phyloP scores from a whole-genome alignment of 2,797 vertebrate species.

The Propithecus deckenii region DNA sequence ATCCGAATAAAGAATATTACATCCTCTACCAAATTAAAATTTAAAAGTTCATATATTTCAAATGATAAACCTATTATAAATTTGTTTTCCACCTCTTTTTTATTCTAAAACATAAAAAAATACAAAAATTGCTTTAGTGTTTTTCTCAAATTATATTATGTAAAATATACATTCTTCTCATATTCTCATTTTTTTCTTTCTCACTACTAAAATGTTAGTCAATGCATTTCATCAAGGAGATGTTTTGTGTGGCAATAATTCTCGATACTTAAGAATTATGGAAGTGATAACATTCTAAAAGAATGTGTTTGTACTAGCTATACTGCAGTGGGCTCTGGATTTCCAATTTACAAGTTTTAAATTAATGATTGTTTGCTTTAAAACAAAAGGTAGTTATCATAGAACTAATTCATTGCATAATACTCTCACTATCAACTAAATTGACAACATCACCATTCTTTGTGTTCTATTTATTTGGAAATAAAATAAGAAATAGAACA shows the following conservation, averaged over 20 bases:
- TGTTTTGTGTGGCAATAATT: slow-evolving; percentile 73
- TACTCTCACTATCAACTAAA: slow-evolving; percentile 61
- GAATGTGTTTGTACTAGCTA: slow-evolving; percentile 68
- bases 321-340: slow-evolving; percentile 62
- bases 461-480: neutral
- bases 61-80: neutral
- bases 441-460: slow-evolving; percentile 53
- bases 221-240: slow-evolving; percentile 55
- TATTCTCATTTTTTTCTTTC: slow-evolving; percentile 57
- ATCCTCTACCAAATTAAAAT: neutral
- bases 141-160: slow-evolving; percentile 60
- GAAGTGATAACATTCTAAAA: slow-evolving; percentile 72
- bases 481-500: slow-evolving; percentile 71
- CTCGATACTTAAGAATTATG: slow-evolving; percentile 75
- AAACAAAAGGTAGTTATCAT: slow-evolving; percentile 77
- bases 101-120: slow-evolving; percentile 37
- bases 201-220: slow-evolving; percentile 62
- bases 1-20: neutral
- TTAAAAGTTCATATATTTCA: neutral
- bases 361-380: slow-evolving; percentile 79
- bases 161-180: slow-evolving; percentile 47
- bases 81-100: slow-evolving; percentile 44
- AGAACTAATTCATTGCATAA: slow-evolving; percentile 67
- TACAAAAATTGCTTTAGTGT: slow-evolving; percentile 38
- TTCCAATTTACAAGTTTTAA: slow-evolving; percentile 81